These are phyloP conservation scores for Gracilinanus agilis DNA, from an alignment of 2,113 vertebrate genomes.

Conservation along the genomic window DNA sequence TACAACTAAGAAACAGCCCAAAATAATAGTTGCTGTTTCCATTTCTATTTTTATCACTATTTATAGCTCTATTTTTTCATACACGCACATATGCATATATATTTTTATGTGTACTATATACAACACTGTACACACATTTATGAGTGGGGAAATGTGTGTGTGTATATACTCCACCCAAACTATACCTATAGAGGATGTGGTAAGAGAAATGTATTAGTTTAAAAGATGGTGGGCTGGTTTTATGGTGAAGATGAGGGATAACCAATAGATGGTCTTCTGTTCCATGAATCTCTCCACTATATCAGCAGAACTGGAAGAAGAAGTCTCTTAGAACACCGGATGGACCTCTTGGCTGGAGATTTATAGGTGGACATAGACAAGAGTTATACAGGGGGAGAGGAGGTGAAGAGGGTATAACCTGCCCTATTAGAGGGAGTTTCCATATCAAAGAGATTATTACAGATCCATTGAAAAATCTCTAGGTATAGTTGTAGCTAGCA, in stretches of 20 bases:
- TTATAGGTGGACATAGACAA: neutral
- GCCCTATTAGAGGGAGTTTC: neutral
- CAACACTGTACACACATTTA: neutral
- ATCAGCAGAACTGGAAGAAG: neutral
- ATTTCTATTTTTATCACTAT: neutral
- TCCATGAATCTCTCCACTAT: neutral
- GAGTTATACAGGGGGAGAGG: neutral
- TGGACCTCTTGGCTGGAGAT: neutral
- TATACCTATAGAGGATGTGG: neutral
- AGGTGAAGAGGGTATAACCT: neutral
- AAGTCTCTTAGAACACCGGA: neutral
- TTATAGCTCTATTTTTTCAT: neutral
- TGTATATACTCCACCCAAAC: neutral
- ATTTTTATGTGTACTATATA: neutral
- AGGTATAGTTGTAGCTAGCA: neutral
- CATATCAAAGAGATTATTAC: neutral
- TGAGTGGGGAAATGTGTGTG: neutral
- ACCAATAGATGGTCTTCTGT: too few species aligned
- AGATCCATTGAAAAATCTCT: neutral
- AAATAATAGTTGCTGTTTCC: neutral
- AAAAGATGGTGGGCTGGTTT: neutral
- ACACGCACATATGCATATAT: neutral
- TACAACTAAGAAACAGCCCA: neutral
- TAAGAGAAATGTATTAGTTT: neutral
- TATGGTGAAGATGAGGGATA: neutral